Evolutionary conservation across 2,888 invertebrate genomes (phyloP), one percentile per base, ranked within the genome.

Genomic region (Xylophagus ater): DNA sequence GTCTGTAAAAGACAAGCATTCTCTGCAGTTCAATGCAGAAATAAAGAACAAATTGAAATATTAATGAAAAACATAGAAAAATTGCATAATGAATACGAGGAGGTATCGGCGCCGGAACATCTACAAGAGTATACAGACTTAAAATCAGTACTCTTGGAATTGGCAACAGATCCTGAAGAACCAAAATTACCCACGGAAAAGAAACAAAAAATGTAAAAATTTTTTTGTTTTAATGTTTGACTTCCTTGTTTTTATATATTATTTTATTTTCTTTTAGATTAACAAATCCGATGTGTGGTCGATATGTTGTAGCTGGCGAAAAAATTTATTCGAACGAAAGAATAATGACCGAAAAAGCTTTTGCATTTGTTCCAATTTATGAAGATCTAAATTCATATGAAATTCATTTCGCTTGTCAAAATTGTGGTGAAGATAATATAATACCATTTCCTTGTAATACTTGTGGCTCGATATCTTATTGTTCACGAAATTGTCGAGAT

Each of bases 281-380:
- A 45, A 69, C 69, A 43, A 72, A 68, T 45, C 60, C 69, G 29
- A 60, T 68, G 17, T 70, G 67, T 40, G 85, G 85, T 1, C 70
- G 85, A 20, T 72, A 76, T 57, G 76, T 87, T 10, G 56, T 76
- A 20, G 73, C 82, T 1, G 70, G 65, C 9, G 65, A 68, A 42
- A 58, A 66, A 21, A 68, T 83, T 3, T 59, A 65, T 7, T 68
- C 72, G 32, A 86, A 85, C 1, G 80, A 85, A 49, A 67, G 82
- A 1, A 60, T 94, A 25, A 83, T 89, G 57, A 70, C 77, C 0
- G 93, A 93, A 59, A 74, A 77, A 50, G 83, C 92, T 0, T 83
- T 80, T 58, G 76, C 84, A 2, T 82, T 84, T 60, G 83, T 88
- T 3, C 70, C 75, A 45, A 57, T 79, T 57, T 70, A 73, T 9